Base-by-base conservation (phyloP, 1,140 invertebrate genomes). In the Solenopsis fugax region DNA sequence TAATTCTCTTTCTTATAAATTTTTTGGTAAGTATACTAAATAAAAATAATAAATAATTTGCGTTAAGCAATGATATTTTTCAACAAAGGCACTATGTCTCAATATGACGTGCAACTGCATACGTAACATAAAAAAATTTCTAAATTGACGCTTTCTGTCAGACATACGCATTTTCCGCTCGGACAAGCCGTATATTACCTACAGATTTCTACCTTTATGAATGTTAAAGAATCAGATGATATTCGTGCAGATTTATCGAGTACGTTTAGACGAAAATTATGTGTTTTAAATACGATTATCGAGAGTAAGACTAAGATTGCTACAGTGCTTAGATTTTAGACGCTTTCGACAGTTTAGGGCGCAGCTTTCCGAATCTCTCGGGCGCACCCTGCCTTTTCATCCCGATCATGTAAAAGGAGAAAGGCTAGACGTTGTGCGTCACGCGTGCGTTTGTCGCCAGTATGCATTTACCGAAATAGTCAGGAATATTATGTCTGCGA, bases 151-250 rank as follows among this genome's bases (percentile, higher is more conserved):
- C 5, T 81, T 81, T n/a, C n/a, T 29, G 52, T 24, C n/a, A 29
- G 21, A 5, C 21, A 4, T 72, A 58, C 37, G 50, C 64, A 10
- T 29, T n/a, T 7, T 81, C 56, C 21, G 34, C 18, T 81, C 5
- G 52, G n/a, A 54, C 34, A 71, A 71, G 64, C 48, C 2, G 45
- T 54, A 18, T 81, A 71, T 71, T 21, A 81, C n/a, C 29, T 71
- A 87, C 34, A 69, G 69, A 45, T 87, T 87, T 87, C 67, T 85
- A 69, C 86, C 78, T 71, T 84, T 72, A 64, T 71, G 73, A 86
- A 87, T 87, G 80, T 87, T 84, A 73, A 71, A 65, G 45, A 48
- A 64, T 72, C 58, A 41, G 56, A 52, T 52, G 54, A 9, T 75
- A 50, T 50, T 54, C 77, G 24, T 21, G 65, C 60, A 84, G 71